Conservation (phyloP, 2,113 vertebrate genomes). For the Pipa parva region DNA sequence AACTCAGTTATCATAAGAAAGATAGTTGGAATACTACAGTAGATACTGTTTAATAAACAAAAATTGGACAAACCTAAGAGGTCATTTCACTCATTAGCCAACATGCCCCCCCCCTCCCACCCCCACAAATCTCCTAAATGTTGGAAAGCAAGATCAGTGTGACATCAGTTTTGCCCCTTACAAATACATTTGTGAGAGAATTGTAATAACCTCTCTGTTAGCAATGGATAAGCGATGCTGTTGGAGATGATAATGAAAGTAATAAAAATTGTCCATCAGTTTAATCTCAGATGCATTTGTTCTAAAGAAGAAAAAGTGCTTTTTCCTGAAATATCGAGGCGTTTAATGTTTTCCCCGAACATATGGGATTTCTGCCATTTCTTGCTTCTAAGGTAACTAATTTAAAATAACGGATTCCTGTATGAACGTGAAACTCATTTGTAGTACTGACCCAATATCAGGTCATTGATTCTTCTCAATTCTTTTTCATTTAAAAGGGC, state of each 20-base stretch:
- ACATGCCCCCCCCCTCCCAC: no score
- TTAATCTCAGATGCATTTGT: constrained; percentile 36
- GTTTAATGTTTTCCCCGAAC: constrained; percentile 19
- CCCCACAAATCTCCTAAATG: no score
- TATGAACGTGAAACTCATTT: neutral
- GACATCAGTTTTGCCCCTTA: neutral
- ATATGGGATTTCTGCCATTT: constrained; percentile 14
- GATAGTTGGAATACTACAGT: no score
- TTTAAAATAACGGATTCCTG: neutral
- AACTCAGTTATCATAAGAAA: no score
- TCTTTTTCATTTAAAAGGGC: constrained; percentile 25
- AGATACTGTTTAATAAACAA: no score
- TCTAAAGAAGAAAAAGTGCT: neutral
- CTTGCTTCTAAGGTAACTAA: neutral
- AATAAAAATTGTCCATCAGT: constrained; percentile 40
- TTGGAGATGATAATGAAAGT: constrained; percentile 33
- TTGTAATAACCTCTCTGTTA: constrained; percentile 34
- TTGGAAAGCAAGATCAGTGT: no score
- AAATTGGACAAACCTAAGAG: no score
- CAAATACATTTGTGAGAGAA: constrained; percentile 24
- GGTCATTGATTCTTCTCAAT: neutral
- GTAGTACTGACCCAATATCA: constrained; percentile 4
- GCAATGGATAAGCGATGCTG: constrained; percentile 23
- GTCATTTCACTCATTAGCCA: no score
- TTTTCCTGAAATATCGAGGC: constrained; percentile 25